Evolutionary conservation across 2,113 vertebrate genomes (phyloP), one percentile per base, ranked within the genome.

Genomic region (Gasterosteus nipponicus): DNA sequence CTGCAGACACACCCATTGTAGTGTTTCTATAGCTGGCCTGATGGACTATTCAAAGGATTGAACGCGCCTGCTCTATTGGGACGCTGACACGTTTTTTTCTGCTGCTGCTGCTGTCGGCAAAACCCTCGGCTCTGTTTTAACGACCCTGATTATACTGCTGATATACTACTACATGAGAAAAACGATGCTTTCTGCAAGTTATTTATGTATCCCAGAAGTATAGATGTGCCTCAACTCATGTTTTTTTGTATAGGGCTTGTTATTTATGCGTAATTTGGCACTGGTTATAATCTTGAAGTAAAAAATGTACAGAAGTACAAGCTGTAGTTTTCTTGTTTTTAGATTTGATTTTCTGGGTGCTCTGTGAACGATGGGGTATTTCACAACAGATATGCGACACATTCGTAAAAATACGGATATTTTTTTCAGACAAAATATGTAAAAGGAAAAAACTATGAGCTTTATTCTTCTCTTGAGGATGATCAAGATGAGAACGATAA

Each of bases 31-130:
- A 56, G 3, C 61, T 31, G 62, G 67, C 73, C 62, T 80, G 83
- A 78, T 81, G 56, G 75, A 26, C 61, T 16, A 18, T 74, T 71
- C 54, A 69, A 81, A 82, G 74, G 80, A 70, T 54, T 80, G 74
- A 81, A 81, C 59, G 38, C 73, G 65, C 31, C 19, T 62, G 46
- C 70, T 84, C 57, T 54, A 64, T 68, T 54, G 68, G 61, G 22
- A 3, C 35, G 70, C 82, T 80, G 71, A 77, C 68, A 29, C 67
- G 26, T 69, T 69, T 77, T 77, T 80, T 80, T 72, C 73, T 75
- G 69, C 69, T 74, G 83, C 69, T 74, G 83, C 56, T 64, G 51
- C 39, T 54, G 70, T 75, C 75, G 67, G 73, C 70, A 64, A 57
- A 68, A 41, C n/a, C 18, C n/a, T 66, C 39, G 56, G 71, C 26